Conservation (phyloP, 2,113 vertebrate genomes). For the Tamias sibiricus region DNA sequence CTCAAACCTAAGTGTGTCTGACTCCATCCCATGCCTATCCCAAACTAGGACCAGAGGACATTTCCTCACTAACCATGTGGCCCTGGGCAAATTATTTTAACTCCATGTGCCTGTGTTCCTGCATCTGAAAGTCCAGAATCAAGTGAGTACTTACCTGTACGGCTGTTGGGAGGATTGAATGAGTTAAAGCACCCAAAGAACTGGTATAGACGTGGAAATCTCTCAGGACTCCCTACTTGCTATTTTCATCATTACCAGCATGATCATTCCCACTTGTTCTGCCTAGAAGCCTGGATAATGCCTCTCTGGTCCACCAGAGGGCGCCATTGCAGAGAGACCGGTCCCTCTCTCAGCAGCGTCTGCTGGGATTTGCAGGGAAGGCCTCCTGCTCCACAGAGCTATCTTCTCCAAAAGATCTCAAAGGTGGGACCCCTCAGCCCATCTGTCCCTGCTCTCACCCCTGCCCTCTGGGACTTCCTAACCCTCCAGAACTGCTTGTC, state of each 20-base stretch:
- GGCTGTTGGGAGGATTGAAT: neutral
- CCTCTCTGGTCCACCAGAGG: slow-evolving; percentile 48
- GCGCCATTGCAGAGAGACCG: neutral
- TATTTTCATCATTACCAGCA: neutral
- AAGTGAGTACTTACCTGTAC: neutral
- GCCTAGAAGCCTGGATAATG: neutral
- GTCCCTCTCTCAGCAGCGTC: too few species aligned
- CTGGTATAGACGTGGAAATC: neutral
- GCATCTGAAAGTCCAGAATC: neutral
- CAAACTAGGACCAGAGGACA: neutral
- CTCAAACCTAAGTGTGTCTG: neutral
- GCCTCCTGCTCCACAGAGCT: fast-evolving
- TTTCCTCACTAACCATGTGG: neutral
- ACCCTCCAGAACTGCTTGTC: neutral
- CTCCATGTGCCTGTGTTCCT: neutral
- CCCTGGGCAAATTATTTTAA: neutral
- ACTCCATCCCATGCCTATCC: neutral
- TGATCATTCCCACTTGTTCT: too few species aligned
- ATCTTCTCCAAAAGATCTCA: too few species aligned
- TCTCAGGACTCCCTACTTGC: neutral
- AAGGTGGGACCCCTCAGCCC: neutral
- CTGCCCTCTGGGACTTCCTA: neutral
- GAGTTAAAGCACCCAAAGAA: neutral
- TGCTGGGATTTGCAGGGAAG: fast-evolving
- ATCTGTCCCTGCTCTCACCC: neutral